These are phyloP conservation scores for Alces alces DNA, from an alignment of 2,113 vertebrate genomes.

Conservation along the genomic window DNA sequence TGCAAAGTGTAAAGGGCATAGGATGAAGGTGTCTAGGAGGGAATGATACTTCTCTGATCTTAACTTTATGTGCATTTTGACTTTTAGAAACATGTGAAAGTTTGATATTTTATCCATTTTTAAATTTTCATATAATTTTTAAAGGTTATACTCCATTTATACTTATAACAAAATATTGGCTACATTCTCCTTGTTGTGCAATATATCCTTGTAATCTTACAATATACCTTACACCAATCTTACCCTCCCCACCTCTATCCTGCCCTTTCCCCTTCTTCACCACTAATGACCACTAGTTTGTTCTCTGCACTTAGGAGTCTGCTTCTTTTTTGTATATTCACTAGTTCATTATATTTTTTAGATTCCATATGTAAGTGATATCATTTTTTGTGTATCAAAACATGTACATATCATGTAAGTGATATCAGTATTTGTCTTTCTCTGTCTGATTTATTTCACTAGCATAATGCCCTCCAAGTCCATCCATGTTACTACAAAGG, in stretches of 20 bases:
- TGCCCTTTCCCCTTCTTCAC: not conserved
- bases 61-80: not conserved
- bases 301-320: not conserved
- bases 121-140: not conserved
- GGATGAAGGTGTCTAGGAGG: not conserved
- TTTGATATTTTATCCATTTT: not conserved
- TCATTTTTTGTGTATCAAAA: not conserved
- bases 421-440: not conserved
- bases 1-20: too few species aligned
- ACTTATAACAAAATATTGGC: not conserved
- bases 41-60: too few species aligned
- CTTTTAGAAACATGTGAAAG: not conserved
- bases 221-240: not conserved
- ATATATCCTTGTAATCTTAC: not conserved
- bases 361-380: not conserved
- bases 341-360: not conserved
- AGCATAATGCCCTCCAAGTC: not conserved
- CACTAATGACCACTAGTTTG: not conserved
- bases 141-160: not conserved
- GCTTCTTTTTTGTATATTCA: not conserved
- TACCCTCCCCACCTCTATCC: not conserved
- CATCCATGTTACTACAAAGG: not conserved
- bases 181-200: not conserved
- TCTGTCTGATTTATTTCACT: not conserved
- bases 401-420: not conserved